These are phyloP conservation scores for Eumeta japonica DNA, from an alignment of 1,140 invertebrate species.

Conservation along the genomic window DNA sequence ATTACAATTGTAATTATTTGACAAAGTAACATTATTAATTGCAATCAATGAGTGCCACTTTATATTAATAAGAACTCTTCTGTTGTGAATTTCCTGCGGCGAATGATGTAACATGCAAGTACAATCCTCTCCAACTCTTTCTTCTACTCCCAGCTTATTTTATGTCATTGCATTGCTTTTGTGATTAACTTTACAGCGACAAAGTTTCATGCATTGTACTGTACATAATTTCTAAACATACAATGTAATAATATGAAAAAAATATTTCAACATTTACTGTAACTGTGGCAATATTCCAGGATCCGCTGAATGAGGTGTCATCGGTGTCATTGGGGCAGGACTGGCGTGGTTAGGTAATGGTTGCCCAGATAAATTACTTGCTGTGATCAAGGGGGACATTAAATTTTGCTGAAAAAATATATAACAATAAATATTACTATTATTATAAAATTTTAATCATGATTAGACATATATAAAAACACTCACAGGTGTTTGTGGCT, in stretches of 20 bases:
- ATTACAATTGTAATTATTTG: no score
- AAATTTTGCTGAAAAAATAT: conserved; percentile 69
- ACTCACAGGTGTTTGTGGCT: conserved; percentile 83
- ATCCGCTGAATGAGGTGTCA: conserved; percentile 92
- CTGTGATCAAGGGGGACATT: conserved; percentile 78
- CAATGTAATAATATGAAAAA: background rate
- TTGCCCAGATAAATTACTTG: conserved; percentile 44
- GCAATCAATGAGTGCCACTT: no score
- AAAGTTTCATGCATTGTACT: no score
- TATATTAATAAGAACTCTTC: no score
- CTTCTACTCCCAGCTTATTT: background rate
- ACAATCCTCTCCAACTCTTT: no score
- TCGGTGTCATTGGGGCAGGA: conserved; percentile 87
- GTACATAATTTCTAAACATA: background rate
- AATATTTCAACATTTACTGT: conserved; percentile 82
- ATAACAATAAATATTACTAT: conserved; percentile 16
- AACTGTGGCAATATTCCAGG: conserved; percentile 91
- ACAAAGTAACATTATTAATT: no score
- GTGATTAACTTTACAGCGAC: no score
- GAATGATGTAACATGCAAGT: no score
- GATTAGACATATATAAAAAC: conserved; percentile 5
- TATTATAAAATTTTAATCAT: background rate
- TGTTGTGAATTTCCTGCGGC: no score
- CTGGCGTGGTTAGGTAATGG: conserved; percentile 61
- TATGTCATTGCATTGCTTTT: background rate